These are phyloP conservation scores for Holcopasites calliopsidis DNA, from an alignment of 1,140 invertebrate species.

Conservation along the genomic window DNA sequence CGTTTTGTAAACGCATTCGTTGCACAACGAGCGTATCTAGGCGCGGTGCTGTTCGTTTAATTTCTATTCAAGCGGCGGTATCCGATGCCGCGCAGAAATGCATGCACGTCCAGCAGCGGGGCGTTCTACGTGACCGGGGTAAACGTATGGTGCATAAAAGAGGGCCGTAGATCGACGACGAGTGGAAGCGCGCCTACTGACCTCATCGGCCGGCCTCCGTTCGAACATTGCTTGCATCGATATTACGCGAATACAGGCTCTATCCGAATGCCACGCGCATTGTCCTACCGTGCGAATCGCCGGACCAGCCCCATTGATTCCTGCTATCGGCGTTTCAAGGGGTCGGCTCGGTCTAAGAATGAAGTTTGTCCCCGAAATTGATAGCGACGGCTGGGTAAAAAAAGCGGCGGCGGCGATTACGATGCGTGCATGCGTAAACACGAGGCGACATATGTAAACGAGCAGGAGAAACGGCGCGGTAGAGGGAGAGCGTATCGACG, in stretches of 20 bases:
- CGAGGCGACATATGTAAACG: not conserved
- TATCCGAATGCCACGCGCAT: not conserved
- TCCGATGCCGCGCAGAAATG: constrained; percentile 40
- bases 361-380: too few species aligned
- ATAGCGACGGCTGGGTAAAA: not conserved
- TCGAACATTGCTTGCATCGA: not conserved
- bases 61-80: constrained; percentile 62
- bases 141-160: constrained; percentile 1
- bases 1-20: constrained; percentile 50
- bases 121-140: constrained; percentile 22
- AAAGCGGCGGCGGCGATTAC: not conserved
- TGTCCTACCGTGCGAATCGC: too few species aligned
- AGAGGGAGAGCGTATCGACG: constrained; percentile 44
- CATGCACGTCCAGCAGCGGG: constrained; percentile 10
- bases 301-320: too few species aligned
- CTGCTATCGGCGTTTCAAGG: too few species aligned
- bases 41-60: constrained; percentile 65
- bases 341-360: too few species aligned
- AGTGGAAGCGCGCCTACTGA: constrained; percentile 1
- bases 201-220: not conserved
- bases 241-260: not conserved
- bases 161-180: not conserved
- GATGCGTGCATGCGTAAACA: not conserved
- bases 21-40: constrained; percentile 68
- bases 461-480: not conserved